A percentile compares a stretch with the other conserved stretches of the same genome.
Conservation (phyloP, 2,888 invertebrate species). For the Fissipunctia ypsillon region DNA sequence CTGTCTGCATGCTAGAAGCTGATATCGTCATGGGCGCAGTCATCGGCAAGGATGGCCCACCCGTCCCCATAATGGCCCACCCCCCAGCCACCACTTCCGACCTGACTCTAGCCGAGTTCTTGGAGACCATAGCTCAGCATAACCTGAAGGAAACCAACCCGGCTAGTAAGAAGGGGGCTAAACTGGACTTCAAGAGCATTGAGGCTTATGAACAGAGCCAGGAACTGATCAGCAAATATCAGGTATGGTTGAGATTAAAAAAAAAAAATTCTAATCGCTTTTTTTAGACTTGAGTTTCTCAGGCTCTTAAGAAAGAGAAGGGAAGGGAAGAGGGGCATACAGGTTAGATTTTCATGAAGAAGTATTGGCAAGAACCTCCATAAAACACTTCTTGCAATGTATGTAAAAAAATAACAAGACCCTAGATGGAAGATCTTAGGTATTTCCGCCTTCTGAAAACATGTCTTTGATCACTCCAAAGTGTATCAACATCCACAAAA, state of each 20-base stretch:
- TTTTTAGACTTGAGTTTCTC: no score
- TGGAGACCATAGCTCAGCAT: conserved; percentile 90
- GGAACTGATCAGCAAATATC: conserved; percentile 82
- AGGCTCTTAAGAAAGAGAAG: not conserved
- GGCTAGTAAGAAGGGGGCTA: conserved; percentile 93
- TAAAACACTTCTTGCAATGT: not conserved
- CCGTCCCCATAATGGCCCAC: conserved; percentile 96
- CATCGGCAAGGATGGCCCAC: conserved; percentile 85
- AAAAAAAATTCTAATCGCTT: no score
- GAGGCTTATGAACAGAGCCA: conserved; percentile 92
- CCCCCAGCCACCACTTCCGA: conserved; percentile 94
- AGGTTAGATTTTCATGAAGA: not conserved
- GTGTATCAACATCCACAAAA: no score
- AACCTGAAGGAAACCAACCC: conserved; percentile 81
- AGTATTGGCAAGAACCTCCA: not conserved
- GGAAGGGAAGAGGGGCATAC: no score
- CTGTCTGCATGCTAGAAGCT: conserved; percentile 95
- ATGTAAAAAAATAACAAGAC: not conserved
- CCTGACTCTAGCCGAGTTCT: conserved; percentile 93
- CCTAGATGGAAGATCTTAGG: no score
- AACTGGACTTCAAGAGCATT: conserved; percentile 96
- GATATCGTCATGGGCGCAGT: conserved; percentile 94
- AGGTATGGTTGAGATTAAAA: conserved; percentile 68
- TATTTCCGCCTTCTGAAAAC: no score
- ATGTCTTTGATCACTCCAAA: no score